phyloP scores from a whole-genome alignment of 2,113 vertebrate species.

The Melanerpes formicivorus region DNA sequence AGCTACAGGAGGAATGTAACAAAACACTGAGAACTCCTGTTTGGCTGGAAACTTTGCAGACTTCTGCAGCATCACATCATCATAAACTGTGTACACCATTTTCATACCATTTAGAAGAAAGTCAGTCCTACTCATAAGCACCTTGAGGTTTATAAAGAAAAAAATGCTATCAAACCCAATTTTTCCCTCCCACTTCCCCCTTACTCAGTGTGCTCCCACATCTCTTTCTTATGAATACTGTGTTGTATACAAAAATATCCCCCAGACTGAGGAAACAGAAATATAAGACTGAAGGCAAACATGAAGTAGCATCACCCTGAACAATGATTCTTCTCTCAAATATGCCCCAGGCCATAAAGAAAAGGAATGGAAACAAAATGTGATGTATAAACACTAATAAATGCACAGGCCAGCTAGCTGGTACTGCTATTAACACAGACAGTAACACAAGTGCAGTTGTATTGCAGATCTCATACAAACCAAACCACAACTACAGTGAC shows the following conservation, averaged over 20 bases:
- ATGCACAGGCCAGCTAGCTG: accelerated
- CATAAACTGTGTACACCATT: background rate
- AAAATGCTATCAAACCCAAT: background rate
- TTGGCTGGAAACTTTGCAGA: background rate
- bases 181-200: background rate
- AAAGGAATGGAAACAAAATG: background rate
- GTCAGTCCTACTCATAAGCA: background rate
- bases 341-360: background rate
- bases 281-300: background rate
- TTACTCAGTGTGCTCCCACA: background rate
- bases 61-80: background rate
- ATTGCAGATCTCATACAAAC: background rate
- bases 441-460: accelerated
- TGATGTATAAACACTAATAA: background rate
- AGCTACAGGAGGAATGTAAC: background rate
- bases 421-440: accelerated
- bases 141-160: background rate
- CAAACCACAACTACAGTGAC: constrained; percentile 27
- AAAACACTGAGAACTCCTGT: background rate
- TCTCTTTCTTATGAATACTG: background rate
- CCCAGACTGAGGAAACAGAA: background rate
- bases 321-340: background rate
- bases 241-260: background rate
- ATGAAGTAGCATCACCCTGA: background rate
- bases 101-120: background rate